These are phyloP conservation scores for Mechanitis messenoides DNA, from an alignment of 2,888 invertebrate genomes.

Conservation along the genomic window DNA sequence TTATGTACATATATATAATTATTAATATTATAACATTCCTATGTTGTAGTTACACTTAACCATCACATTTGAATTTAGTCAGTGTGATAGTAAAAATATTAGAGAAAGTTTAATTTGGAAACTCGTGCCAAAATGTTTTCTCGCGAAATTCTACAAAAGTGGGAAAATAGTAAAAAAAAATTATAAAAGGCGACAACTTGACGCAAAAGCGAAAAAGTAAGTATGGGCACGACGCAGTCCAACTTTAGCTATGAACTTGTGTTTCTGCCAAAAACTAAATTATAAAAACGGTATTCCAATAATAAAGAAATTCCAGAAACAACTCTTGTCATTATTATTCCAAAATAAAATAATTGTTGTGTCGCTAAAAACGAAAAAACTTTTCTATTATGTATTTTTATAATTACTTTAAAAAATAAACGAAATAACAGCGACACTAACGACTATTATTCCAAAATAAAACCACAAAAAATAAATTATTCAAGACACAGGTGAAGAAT, in stretches of 20 bases:
- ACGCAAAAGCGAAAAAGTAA: background rate
- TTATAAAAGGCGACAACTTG: background rate
- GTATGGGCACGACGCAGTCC: background rate
- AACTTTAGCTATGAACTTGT: background rate
- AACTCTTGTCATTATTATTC: background rate
- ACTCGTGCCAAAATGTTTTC: background rate
- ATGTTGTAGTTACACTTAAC: too few relatives aligned
- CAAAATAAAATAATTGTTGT: background rate
- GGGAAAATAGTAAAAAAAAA: too few relatives aligned
- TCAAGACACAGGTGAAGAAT: too few relatives aligned
- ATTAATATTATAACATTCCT: too few relatives aligned
- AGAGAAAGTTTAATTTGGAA: constrained; percentile 6
- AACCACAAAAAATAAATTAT: too few relatives aligned
- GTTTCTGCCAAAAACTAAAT: constrained; percentile 1
- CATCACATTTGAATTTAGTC: background rate
- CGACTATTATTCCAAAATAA: too few relatives aligned
- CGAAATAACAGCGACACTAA: too few relatives aligned
- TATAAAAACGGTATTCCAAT: background rate
- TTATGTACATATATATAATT: too few relatives aligned
- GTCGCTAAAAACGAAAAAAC: too few relatives aligned
- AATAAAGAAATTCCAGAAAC: background rate
- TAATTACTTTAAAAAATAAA: too few relatives aligned
- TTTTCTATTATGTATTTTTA: too few relatives aligned
- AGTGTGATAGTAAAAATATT: constrained; percentile 1
- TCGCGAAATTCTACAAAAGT: too few relatives aligned